Evolutionary conservation across 2,113 vertebrate species (phyloP).

Genomic region (Naja naja): DNA sequence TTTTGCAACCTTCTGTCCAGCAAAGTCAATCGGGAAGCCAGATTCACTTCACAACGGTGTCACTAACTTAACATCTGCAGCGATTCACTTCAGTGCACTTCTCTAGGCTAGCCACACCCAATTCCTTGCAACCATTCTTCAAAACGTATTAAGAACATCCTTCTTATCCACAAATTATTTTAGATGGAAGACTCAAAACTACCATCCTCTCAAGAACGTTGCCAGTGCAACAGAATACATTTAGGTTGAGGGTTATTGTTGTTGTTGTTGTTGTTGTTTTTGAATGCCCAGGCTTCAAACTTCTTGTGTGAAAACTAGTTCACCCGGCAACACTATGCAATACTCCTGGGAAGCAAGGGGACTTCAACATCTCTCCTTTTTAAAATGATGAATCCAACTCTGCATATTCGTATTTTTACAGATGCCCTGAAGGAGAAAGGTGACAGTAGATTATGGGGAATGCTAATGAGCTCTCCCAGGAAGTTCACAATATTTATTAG

Average conservation of each 20-base stretch:
- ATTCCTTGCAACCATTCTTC: not conserved
- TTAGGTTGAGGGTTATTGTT: not conserved
- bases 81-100: not conserved
- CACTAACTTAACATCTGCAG: no score
- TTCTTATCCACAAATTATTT: not conserved
- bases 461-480: slow-evolving; percentile 47
- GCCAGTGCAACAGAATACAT: slow-evolving; percentile 8
- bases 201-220: slow-evolving; percentile 8
- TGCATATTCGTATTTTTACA: not conserved
- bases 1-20: no score
- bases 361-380: slow-evolving; percentile 24
- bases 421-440: slow-evolving; percentile 53
- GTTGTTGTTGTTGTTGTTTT: not conserved
- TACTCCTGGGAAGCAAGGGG: slow-evolving; percentile 39
- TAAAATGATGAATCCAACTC: slow-evolving; percentile 39
- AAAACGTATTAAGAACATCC: not conserved
- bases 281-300: slow-evolving; percentile 16
- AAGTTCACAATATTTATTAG: slow-evolving; percentile 39
- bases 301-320: slow-evolving; percentile 47
- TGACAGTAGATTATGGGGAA: slow-evolving; percentile 37
- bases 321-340: not conserved
- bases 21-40: no score
- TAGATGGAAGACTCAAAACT: not conserved
- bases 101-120: not conserved
- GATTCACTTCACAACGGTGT: no score